phyloP scores from a whole-genome alignment of 2,113 vertebrate genomes.

The Nyctereutes procyonoides region DNA sequence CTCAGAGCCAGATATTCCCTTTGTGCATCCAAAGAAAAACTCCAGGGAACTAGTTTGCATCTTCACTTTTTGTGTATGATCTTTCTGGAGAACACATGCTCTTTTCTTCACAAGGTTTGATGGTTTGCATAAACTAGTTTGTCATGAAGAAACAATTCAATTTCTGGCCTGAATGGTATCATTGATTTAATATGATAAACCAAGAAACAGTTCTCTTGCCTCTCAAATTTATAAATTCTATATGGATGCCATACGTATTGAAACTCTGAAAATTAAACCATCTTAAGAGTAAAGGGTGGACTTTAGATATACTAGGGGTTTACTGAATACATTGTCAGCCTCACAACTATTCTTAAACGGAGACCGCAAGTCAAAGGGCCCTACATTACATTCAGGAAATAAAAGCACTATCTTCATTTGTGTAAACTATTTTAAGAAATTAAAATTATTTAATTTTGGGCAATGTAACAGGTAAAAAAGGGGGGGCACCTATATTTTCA shows the following conservation, averaged over 20 bases:
- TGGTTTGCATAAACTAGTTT: slow-evolving; percentile 51
- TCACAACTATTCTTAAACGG: background rate
- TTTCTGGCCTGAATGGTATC: background rate
- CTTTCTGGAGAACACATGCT: background rate
- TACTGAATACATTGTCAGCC: background rate
- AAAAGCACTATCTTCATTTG: slow-evolving; percentile 27
- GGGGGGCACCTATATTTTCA: background rate
- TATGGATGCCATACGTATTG: background rate
- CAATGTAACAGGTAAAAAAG: background rate
- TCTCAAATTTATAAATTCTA: slow-evolving; percentile 16
- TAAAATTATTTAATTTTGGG: slow-evolving; percentile 10
- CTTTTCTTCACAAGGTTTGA: slow-evolving; percentile 7
- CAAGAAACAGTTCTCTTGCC: background rate
- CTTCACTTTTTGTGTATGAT: background rate
- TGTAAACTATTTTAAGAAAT: slow-evolving; percentile 51
- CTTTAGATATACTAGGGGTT: background rate
- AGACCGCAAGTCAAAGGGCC: background rate
- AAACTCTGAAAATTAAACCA: slow-evolving; percentile 64
- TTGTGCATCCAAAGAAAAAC: slow-evolving; percentile 54
- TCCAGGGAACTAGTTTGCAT: slow-evolving; percentile 41
- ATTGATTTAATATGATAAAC: slow-evolving; percentile 48
- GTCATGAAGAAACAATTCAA: background rate
- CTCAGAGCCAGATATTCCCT: slow-evolving; percentile 51
- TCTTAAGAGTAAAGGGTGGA: background rate
- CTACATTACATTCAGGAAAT: background rate